phyloP scores from a whole-genome alignment of 2,888 invertebrate genomes.

The Pyralis farinalis region DNA sequence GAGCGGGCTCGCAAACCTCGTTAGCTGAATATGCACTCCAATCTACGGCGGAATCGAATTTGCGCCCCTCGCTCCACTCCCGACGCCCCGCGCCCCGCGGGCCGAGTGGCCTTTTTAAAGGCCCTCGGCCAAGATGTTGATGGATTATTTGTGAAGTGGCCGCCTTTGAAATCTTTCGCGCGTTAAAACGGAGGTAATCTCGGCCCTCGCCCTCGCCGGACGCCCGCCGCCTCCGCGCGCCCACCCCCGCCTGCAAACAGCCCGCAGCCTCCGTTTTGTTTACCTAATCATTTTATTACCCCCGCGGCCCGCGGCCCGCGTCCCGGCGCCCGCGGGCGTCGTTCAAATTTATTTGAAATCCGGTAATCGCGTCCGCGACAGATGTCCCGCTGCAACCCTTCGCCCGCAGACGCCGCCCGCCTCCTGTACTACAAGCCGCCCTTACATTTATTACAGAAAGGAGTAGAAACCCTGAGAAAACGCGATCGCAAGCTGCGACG shows the following conservation, averaged over 20 bases:
- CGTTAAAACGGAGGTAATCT: constrained; percentile 79
- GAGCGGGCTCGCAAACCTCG: constrained; percentile 43
- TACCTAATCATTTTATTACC: constrained; percentile 73
- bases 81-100: constrained; percentile 25
- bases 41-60: constrained; percentile 69
- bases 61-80: constrained; percentile 42
- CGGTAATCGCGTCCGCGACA: constrained; percentile 47
- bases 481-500: constrained; percentile 68
- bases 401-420: constrained; percentile 27
- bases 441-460: constrained; percentile 54
- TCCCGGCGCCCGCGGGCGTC: constrained; percentile 22
- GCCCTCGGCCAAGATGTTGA: constrained; percentile 61
- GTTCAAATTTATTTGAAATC: constrained; percentile 47
- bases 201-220: constrained; percentile 36
- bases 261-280: constrained; percentile 66
- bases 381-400: constrained; percentile 49
- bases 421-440: constrained; percentile 61
- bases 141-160: constrained; percentile 79
- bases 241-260: constrained; percentile 35
- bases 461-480: constrained; percentile 63
- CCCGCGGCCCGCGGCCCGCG: constrained; percentile 27
- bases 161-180: constrained; percentile 77
- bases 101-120: constrained; percentile 49
- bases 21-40: constrained; percentile 75
- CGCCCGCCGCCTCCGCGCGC: constrained; percentile 19